Percentiles rank a stretch among this genome's conserved stretches.
Conservation (phyloP, 2,797 vertebrate species). For the Acrossocheilus wenchowensis region DNA sequence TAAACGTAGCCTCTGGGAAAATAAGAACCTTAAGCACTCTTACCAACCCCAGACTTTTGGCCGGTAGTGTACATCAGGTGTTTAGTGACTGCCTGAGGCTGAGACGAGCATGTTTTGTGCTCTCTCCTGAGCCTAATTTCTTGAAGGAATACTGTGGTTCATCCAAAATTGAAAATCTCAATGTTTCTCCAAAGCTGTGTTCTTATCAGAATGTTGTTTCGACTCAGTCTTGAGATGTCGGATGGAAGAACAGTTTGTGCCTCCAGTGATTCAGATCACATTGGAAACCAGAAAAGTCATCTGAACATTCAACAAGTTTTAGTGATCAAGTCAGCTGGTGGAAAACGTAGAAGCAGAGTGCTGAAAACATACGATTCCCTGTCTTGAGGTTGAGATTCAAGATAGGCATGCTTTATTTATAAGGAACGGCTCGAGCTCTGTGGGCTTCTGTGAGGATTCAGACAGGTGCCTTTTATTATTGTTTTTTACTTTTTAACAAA, state of each 20-base stretch:
- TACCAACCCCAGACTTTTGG: background rate
- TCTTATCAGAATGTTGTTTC: background rate
- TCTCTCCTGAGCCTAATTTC: background rate
- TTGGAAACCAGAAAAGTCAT: background rate
- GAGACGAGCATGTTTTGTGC: background rate
- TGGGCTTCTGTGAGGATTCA: background rate
- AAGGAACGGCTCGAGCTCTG: background rate
- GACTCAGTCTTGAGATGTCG: background rate
- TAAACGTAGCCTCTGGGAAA: background rate
- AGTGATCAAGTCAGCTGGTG: background rate
- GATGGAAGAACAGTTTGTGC: background rate
- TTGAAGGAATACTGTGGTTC: background rate
- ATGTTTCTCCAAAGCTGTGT: background rate
- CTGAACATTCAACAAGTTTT: background rate
- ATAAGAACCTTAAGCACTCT: too few relatives aligned
- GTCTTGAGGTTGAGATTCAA: constrained; percentile 7
- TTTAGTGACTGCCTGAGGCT: background rate
- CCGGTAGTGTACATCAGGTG: background rate
- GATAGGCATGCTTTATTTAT: background rate
- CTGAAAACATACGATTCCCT: background rate
- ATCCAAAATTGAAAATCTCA: background rate
- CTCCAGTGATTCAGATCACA: constrained; percentile 7
- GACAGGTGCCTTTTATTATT: background rate
- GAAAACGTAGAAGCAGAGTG: background rate
- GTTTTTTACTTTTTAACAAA: background rate